Base-by-base conservation (phyloP, 53 echinoderm and acorn worm species). In the Mesocentrotus franciscanus region DNA sequence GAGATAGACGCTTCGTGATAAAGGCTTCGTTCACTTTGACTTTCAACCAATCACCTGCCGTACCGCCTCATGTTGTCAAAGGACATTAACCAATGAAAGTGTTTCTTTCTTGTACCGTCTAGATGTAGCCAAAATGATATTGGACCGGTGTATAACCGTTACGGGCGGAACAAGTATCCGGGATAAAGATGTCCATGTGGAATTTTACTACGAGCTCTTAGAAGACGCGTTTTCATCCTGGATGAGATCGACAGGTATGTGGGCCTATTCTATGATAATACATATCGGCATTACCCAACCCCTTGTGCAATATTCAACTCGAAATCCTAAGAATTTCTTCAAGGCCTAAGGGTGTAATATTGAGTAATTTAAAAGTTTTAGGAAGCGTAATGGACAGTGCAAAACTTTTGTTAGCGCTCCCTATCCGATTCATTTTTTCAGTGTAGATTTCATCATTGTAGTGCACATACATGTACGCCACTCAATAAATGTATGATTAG, bases 151-250 rank as follows among this genome's bases (percentile, higher is more conserved):
- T 32, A 92, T 97, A 56, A 95, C 91, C 12, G 79, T 79, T 10
- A 93, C 61, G 9, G 79, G 79, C 30, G 93, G 81, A 12, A 60
- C 57, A 18, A 60, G 22, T 8, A 93, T 96, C 92, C 96, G 97
- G 27, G 97, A 98, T 33, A 95, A 93, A 62, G 95, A 96, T 49
- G 97, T 97, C 93, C 62, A 90, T 61, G 96, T 98, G 71, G 96
- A 97, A 39, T 98, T 98, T 71, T 95, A 98, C 95, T 98, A 96
- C 91, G 97, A 97, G 71, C 96, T 98, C 17, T 92, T 98, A 34
- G 98, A 97, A 95, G 97, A 98, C 81, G 94, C 96, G 79, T 98
- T 97, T 89, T 96, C 96, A 58, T 75, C 78, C 1, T 98, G 97
- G 96, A 96, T 79, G 93, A 79, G 16, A 24, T 9, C 49, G 16